Evolutionary conservation across 2,888 invertebrate genomes (phyloP), one percentile per base, ranked within the genome.

Genomic region (Galerucella pusilla): DNA sequence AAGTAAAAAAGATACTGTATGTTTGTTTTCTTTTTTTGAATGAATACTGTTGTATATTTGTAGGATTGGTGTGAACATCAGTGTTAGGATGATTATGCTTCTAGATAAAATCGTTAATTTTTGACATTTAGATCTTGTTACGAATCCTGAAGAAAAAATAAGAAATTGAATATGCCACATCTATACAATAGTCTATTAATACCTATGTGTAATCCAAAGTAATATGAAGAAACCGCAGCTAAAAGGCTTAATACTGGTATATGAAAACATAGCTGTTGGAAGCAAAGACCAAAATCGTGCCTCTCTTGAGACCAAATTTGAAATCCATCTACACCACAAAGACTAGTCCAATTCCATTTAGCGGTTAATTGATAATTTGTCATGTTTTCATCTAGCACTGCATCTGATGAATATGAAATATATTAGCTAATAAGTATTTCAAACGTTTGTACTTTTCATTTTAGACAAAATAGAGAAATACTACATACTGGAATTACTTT

Each of bases 231-330:
- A 64, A 92, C 86, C 16, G 93, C 89, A 4, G 96, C 94, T 80
- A 97, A 90, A 52, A 96, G 82, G 6, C 95, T 93, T 79, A 96
- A 90, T 52, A 96, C 83, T 65, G 97, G 96, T 81, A 95, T 90
- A 86, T 94, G 92, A 52, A 97, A 89, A 84, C 92, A 93, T 68
- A 96, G 87, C 87, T 94, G 92, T 87, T 96, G 96, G 85, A 97
- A 97, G 87, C 97, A 97, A 74, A 93, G 89, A 73, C 95, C 93
- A 82, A 97, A 90, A 88, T 96, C 96, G 84, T 93, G 92, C 52
- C 91, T 90, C 16, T 90, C 87, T 11, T 90, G 89, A 83, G 93
- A 91, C 91, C 95, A 94, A 35, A 94, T 91, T 76, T 89, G 89
- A 69, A 96, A 88, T 45, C 94, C 94, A 42, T 90, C 90, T n/a